Base-by-base conservation (phyloP, 2,797 vertebrate genomes). In the Chaetodon trifasciatus region DNA sequence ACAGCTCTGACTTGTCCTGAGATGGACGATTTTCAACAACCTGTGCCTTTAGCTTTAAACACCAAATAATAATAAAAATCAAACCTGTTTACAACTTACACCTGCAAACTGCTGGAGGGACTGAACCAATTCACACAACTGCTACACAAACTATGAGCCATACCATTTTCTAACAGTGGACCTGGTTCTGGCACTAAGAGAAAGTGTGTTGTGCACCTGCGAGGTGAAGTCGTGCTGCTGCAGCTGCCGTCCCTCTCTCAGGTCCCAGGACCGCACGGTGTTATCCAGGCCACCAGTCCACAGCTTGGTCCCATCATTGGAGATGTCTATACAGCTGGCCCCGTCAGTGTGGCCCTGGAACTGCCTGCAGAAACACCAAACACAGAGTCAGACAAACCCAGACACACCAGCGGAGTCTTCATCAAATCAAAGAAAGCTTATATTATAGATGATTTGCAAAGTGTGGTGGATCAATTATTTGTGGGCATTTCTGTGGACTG, bases 191-290 rank as follows among this genome's bases (percentile, higher is more conserved):
- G 19, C 16, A 23, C 16, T 40, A 4, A 69, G 1, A 60, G 8
- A 49, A 28, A 17, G 37, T 44, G 16, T 62, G 44, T 46, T 16
- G 11, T 39, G 47, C 55, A 99, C 98, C 97, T 99, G 98, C 64
- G 98, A 99, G 83, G 97, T 99, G 81, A 99, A 99, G 95, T 99
- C 98, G 0, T 99, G 98, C 86, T 99, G 98, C 92, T 99, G 98
- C 19, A 99, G 96, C 92, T 99, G 98, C 32, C 98, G 90, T 3
- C 98, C 98, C 81, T 99, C 98, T 71, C 98, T 94, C 76, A 99
- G 95, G 93, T 99, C 98, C 98, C 98, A 99, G 84, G 97, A 99
- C 0, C 98, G 96, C 82, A 99, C 98, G 0, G 98, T 99, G 94
- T 99, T 99, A 84, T 99, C 98, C 93, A 99, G 92, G 8, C 98